Evolutionary conservation across 1,140 invertebrate species (phyloP), one percentile per base, ranked within the genome.

Genomic region (Camponotus pennsylvanicus): DNA sequence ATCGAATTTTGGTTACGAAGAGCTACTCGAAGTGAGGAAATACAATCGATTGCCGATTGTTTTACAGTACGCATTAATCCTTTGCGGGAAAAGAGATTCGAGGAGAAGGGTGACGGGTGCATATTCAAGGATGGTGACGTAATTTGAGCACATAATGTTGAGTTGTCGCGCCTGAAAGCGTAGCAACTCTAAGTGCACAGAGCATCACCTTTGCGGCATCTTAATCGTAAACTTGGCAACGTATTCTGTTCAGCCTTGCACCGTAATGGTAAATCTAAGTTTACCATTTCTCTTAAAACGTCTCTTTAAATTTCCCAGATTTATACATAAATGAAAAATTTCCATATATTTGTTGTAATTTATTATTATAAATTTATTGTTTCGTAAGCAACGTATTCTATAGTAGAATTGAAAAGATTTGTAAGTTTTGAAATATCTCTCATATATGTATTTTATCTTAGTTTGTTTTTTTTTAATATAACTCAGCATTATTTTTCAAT

Each of bases 101-200:
- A 15, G 61, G 69, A 79, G 61, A 88, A 70, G 69, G 63, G 32
- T 55, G 71, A 85, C 63, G 52, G 55, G 37, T 71, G 34, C 42
- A 61, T 59, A 80, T 57, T 85, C 55, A n/a, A n/a, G n/a, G n/a
- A 52, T 52, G 77, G 85, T 73, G 69, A 70, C 59, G 71, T 75
- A 83, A 84, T 78, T 59, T 67, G 70, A 61, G 42, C 45, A 59
- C 57, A 45, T 88, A 85, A 70, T 32, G 67, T 70, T 55, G 67
- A 71, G 78, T 82, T 71, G 86, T 75, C 71, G 77, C 67, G 77
- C 18, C 27, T 73, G 78, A 86, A 83, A 91, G 78, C 21, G 67
- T 77, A 45, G 52, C 32, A 76, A 52, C 9, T 15, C 15, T 67
- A 67, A 79, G 34, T 34, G 37, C 49, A 64, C n/a, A 75, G 32